Conservation (phyloP, 1,140 invertebrate genomes). For the Mya arenaria region DNA sequence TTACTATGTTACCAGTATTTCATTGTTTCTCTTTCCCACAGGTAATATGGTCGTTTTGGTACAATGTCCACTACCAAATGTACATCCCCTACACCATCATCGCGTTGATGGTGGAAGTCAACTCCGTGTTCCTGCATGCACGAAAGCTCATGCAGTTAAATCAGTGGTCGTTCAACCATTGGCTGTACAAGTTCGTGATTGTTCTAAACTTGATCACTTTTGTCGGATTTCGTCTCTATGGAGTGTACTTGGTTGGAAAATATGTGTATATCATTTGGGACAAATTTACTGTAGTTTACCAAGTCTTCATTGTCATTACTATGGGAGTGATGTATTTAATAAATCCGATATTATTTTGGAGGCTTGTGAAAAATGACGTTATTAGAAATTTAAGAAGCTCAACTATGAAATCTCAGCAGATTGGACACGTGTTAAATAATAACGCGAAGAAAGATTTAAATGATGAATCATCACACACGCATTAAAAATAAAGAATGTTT, state of each 20-base stretch:
- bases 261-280: slow-evolving; percentile 56
- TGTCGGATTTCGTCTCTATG: slow-evolving; percentile 65
- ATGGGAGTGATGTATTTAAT: slow-evolving; percentile 74
- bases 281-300: slow-evolving; percentile 55
- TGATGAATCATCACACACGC: too few species aligned
- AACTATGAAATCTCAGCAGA: too few species aligned
- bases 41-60: slow-evolving; percentile 76
- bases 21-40: slow-evolving; percentile 51
- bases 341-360: slow-evolving; percentile 73
- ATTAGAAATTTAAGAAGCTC: too few species aligned
- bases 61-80: slow-evolving; percentile 67
- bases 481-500: too few species aligned
- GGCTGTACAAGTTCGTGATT: slow-evolving; percentile 65
- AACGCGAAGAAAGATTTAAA: too few species aligned
- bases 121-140: slow-evolving; percentile 76
- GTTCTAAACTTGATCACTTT: slow-evolving; percentile 73
- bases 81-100: slow-evolving; percentile 73
- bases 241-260: slow-evolving; percentile 61
- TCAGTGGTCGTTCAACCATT: slow-evolving; percentile 61
- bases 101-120: slow-evolving; percentile 75
- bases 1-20: background rate
- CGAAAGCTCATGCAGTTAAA: slow-evolving; percentile 76
- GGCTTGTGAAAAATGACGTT: slow-evolving; percentile 74
- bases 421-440: too few species aligned
- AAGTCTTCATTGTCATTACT: slow-evolving; percentile 56